phyloP scores from a whole-genome alignment of 2,113 vertebrate genomes.

The Phylloscopus whistleri region DNA sequence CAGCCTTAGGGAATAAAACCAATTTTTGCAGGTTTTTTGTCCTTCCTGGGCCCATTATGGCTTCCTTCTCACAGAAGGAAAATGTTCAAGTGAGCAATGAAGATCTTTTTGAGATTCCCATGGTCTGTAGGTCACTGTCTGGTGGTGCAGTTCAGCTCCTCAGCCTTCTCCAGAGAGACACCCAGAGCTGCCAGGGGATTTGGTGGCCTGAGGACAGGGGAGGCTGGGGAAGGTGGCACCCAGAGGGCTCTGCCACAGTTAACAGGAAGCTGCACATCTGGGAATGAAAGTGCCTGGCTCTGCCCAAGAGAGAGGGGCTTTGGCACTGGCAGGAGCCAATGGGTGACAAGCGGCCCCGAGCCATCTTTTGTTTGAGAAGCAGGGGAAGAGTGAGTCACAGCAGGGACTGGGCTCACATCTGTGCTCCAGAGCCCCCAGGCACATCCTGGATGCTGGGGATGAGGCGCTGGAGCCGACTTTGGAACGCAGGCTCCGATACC shows the following conservation, averaged over 20 bases:
- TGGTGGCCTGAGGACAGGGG: neutral
- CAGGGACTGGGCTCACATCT: neutral
- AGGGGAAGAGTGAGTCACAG: constrained; percentile 28
- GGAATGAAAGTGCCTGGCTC: neutral
- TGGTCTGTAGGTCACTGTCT: too few relatives aligned
- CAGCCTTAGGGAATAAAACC: too few relatives aligned
- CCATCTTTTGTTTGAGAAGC: neutral
- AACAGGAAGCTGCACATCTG: neutral
- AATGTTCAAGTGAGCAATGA: neutral
- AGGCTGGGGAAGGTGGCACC: neutral
- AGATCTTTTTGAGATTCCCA: neutral
- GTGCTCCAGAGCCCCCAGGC: neutral
- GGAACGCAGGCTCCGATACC: neutral
- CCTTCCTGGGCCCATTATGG: neutral
- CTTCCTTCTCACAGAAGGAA: neutral
- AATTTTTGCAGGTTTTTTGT: neutral
- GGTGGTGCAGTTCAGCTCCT: neutral
- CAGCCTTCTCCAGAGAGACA: neutral
- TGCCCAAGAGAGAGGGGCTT: neutral
- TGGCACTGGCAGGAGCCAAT: neutral
- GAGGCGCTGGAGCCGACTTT: neutral
- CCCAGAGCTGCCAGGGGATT: neutral
- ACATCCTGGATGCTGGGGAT: neutral
- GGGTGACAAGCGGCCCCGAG: constrained; percentile 13
- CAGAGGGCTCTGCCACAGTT: neutral